Evolutionary conservation across 2,113 vertebrate species (phyloP), one percentile per base, ranked within the genome.

Genomic region (Paralichthys olivaceus): DNA sequence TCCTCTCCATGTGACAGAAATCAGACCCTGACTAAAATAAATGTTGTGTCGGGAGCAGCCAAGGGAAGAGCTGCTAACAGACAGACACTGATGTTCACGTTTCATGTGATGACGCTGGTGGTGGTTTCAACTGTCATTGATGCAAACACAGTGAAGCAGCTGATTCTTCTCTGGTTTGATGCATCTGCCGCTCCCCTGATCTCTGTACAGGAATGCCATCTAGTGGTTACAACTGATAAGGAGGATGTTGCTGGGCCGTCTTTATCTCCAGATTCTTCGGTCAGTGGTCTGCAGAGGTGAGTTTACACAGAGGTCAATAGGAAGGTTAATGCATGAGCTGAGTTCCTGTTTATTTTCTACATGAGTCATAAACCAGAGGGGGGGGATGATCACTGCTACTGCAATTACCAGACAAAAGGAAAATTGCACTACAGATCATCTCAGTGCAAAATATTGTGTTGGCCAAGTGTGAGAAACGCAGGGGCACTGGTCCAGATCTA

Each of bases 191-290:
- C 5, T 45, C 20, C 29, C 58, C 59, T 82, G 70, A 68, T 14
- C 19, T 28, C 54, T 80, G 69, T 85, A 61, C 85, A 78, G 71
- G 49, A 79, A 26, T 57, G 83, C 85, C 89, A 92, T 92, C 92
- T 92, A 83, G 87, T 91, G 92, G 86, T 57, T 15, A 2, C n/a
- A 51, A n/a, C 0, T 3, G 22, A 34, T 49, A 25, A 74, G 54
- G 45, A 13, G 47, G 66, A 45, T 14, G 60, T 69, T 37, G 47
- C 13, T 59, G n/a, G 25, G 15, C 11, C 4, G 22, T 19, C 13
- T 34, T 67, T 47, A 71, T 67, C 64, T 64, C 29, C 45, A 79
- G 28, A 20, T 54, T 69, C 49, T 58, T 60, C 40, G 29, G 37
- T 28, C 32, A 17, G 17, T 64, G 25, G 45, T 25, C 13, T 37